Evolutionary conservation across 2,888 invertebrate genomes (phyloP).

Genomic region (Leptura quadrifasciata): DNA sequence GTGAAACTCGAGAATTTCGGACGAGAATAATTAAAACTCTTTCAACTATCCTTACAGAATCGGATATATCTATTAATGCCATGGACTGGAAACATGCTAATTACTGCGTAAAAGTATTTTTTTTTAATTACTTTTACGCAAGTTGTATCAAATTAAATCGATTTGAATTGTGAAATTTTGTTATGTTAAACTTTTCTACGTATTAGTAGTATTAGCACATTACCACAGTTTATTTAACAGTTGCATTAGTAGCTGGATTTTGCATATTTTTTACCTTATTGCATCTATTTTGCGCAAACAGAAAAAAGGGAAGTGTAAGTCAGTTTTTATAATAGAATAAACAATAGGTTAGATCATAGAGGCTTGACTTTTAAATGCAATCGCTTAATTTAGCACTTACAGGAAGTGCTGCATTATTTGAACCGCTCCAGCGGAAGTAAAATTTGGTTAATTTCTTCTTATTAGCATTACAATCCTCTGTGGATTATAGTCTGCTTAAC

Average conservation of each 20-base stretch:
- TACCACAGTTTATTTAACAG: not conserved
- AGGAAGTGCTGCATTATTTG: too few species aligned
- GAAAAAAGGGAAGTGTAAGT: not conserved
- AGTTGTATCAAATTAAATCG: slow-evolving; percentile 12
- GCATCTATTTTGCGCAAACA: not conserved
- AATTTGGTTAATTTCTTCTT: too few species aligned
- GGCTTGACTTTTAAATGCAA: too few species aligned
- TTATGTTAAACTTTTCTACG: not conserved
- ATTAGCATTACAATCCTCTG: too few species aligned
- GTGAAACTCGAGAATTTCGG: slow-evolving; percentile 28
- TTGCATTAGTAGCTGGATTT: not conserved
- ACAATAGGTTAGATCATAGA: too few species aligned
- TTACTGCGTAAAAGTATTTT: slow-evolving; percentile 12
- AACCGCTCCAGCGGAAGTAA: too few species aligned
- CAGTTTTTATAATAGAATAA: too few species aligned
- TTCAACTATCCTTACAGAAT: slow-evolving; percentile 18
- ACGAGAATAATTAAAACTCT: slow-evolving; percentile 9
- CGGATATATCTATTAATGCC: slow-evolving; percentile 4
- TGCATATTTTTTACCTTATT: not conserved
- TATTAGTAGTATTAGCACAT: slow-evolving; percentile 2
- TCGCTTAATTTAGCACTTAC: too few species aligned
- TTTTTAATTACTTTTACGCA: slow-evolving; percentile 17
- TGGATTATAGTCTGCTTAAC: too few species aligned
- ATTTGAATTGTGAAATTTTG: slow-evolving; percentile 13
- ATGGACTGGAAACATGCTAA: slow-evolving; percentile 17